A percentile compares a stretch with the other conserved stretches of the same genome.
These are phyloP conservation scores for Hippocampus comes DNA, from an alignment of 2,113 vertebrate species.

Conservation along the genomic window DNA sequence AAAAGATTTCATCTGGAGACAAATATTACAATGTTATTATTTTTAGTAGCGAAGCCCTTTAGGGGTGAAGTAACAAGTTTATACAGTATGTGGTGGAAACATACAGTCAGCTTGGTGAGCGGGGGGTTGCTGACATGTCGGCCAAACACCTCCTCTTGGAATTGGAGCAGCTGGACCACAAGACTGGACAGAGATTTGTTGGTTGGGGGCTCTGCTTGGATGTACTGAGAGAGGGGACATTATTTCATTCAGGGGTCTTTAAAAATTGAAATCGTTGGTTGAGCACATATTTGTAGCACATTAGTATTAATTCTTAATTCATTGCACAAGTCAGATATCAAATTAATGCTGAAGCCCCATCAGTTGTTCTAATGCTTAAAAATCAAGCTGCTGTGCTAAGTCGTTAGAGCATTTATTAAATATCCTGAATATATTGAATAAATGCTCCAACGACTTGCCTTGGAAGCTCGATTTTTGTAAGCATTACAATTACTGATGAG, in stretches of 20 bases:
- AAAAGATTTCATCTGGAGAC: constrained; percentile 90
- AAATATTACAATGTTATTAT: constrained; percentile 8
- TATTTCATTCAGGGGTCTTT: neutral
- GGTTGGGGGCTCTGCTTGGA: constrained; percentile 93
- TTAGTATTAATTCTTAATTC: neutral
- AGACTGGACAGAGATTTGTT: constrained; percentile 96
- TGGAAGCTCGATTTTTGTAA: neutral
- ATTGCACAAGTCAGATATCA: neutral
- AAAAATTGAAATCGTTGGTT: neutral
- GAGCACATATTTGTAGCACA: neutral
- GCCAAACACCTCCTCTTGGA: constrained; percentile 96
- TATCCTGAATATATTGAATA: too few relatives aligned
- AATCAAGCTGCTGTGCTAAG: too few relatives aligned
- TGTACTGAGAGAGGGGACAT: constrained; percentile 75
- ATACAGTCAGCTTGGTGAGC: constrained; percentile 88
- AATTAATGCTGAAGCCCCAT: too few relatives aligned
- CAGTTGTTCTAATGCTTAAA: too few relatives aligned
- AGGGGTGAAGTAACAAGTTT: neutral
- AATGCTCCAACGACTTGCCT: too few relatives aligned
- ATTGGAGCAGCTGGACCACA: constrained; percentile 94
- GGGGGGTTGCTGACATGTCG: constrained; percentile 96
- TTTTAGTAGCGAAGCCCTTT: neutral
- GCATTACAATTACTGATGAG: neutral
- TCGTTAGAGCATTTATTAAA: too few relatives aligned
- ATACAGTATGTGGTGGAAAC: constrained; percentile 17